Conservation (phyloP, 2,888 invertebrate genomes). For the Pristionchus exspectatus region DNA sequence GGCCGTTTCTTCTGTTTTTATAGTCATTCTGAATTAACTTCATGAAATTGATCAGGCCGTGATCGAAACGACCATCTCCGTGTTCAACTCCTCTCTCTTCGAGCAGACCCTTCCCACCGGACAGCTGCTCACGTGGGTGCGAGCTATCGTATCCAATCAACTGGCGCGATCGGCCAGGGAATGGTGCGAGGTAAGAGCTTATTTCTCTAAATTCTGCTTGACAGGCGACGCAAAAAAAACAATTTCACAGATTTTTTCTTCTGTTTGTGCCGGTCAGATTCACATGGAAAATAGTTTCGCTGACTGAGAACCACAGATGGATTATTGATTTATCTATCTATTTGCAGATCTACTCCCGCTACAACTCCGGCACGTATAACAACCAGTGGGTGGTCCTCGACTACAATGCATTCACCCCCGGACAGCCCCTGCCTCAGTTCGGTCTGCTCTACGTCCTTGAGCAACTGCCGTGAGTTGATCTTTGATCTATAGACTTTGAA, state of each 20-base stretch:
- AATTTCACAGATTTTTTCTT: too few species aligned
- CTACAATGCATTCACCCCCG: constrained; percentile 84
- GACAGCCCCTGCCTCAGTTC: constrained; percentile 76
- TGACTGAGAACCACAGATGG: too few species aligned
- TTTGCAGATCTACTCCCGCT: constrained; percentile 83
- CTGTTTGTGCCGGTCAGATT: too few species aligned
- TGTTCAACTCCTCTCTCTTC: constrained; percentile 87
- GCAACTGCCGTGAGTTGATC: constrained; percentile 83
- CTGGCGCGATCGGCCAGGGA: constrained; percentile 86
- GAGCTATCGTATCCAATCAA: constrained; percentile 89
- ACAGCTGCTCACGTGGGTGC: constrained; percentile 84
- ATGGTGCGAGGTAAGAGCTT: constrained; percentile 83
- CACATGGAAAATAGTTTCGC: too few species aligned
- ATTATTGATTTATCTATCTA: too few species aligned
- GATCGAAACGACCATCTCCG: constrained; percentile 88
- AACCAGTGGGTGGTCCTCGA: constrained; percentile 90
- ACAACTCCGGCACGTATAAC: constrained; percentile 87
- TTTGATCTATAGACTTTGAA: constrained; percentile 31
- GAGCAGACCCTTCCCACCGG: constrained; percentile 82
- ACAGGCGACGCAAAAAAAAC: too few species aligned
- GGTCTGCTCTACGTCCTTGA: constrained; percentile 87
- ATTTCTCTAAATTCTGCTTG: too few species aligned
- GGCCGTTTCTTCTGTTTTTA: too few species aligned
- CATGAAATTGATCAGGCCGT: constrained; percentile 82
- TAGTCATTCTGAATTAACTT: too few species aligned